phyloP scores from a whole-genome alignment of 92 coral and sea anemone genomes.

The Porites rus region DNA sequence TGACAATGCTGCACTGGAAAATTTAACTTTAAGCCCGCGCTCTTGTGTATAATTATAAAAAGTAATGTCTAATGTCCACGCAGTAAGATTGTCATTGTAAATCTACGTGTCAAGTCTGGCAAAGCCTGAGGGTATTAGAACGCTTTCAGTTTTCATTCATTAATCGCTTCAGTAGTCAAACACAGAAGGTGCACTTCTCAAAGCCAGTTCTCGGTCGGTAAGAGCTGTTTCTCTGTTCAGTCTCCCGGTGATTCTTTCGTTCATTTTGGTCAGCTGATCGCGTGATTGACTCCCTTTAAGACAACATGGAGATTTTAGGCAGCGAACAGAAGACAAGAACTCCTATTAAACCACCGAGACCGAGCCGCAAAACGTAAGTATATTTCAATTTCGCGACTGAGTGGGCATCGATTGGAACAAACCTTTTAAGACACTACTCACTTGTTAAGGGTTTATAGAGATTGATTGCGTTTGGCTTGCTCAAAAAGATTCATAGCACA shows the following conservation, averaged over 20 bases:
- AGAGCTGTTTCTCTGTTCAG: slow-evolving; percentile 28
- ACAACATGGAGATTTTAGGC: slow-evolving; percentile 23
- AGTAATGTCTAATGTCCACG: slow-evolving; percentile 4
- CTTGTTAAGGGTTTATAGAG: too few relatives aligned
- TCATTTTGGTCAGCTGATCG: slow-evolving; percentile 13
- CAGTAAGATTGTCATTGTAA: slow-evolving; percentile 29
- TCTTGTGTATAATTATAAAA: too few relatives aligned
- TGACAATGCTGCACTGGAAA: neutral
- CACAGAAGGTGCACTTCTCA: slow-evolving; percentile 12
- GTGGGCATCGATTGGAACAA: slow-evolving; percentile 22
- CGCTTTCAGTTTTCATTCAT: slow-evolving; percentile 31
- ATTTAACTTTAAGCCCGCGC: slow-evolving; percentile 17
- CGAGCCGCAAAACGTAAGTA: slow-evolving; percentile 66
- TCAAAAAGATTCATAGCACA: neutral
- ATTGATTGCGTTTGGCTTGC: neutral
- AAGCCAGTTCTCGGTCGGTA: slow-evolving; percentile 1
- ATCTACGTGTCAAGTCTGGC: slow-evolving; percentile 23
- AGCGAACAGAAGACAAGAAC: slow-evolving; percentile 1
- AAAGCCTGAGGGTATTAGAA: slow-evolving; percentile 33
- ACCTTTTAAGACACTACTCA: neutral
- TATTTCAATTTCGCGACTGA: slow-evolving; percentile 20
- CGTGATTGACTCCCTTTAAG: neutral
- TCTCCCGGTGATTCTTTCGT: slow-evolving; percentile 18
- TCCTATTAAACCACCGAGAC: slow-evolving; percentile 77
- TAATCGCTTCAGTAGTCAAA: slow-evolving; percentile 40